Conservation (phyloP, 2,888 invertebrate species). For the Odontomyia ornata region DNA sequence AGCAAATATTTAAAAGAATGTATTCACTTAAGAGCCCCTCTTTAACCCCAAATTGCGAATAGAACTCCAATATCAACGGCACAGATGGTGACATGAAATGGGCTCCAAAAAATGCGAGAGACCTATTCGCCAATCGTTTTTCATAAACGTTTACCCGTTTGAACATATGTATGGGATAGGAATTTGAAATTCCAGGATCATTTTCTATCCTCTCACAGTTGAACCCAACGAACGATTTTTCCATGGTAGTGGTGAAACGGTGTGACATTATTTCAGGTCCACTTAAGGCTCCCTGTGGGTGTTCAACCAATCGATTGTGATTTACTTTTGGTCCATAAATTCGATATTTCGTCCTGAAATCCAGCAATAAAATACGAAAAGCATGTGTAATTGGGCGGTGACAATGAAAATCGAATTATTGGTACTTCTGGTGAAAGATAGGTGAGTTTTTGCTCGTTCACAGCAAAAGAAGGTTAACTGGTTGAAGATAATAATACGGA, state of each 20-base stretch:
- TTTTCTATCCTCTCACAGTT: too few species aligned
- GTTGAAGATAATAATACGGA: background rate
- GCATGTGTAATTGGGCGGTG: conserved; percentile 43
- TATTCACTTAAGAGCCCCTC: background rate
- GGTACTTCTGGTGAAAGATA: conserved; percentile 12
- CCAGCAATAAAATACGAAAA: conserved; percentile 34
- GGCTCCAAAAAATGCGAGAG: background rate
- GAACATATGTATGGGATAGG: background rate
- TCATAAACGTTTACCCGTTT: background rate
- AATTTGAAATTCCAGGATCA: background rate
- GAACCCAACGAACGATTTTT: background rate
- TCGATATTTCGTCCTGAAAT: conserved; percentile 30
- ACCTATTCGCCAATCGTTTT: background rate
- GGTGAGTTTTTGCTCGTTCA: background rate
- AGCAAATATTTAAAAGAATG: background rate
- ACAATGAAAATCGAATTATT: conserved; percentile 39
- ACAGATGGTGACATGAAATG: background rate
- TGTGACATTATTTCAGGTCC: background rate
- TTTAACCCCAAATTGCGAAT: background rate
- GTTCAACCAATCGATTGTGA: conserved; percentile 20
- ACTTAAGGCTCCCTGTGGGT: background rate
- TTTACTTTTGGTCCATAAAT: conserved; percentile 40
- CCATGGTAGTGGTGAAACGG: background rate
- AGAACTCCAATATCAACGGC: background rate
- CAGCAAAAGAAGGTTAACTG: background rate